These are phyloP conservation scores for Argyrosomus regius DNA, from an alignment of 2,797 vertebrate genomes.

Conservation along the genomic window DNA sequence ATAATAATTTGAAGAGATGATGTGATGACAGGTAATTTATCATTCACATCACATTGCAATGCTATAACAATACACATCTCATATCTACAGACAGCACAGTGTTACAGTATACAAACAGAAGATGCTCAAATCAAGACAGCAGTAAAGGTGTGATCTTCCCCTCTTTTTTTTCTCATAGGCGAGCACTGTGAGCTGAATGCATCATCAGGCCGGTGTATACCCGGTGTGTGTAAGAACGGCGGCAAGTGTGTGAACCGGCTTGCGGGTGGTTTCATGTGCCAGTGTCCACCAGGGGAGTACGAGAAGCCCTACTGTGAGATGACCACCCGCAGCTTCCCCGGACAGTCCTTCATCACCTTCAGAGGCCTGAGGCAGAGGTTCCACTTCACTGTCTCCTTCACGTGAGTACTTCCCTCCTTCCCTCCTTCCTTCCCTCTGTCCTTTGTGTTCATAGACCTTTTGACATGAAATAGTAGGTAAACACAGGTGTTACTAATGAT, in stretches of 20 bases:
- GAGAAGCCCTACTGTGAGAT: conserved; percentile 97
- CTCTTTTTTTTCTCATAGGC: conserved; percentile 78
- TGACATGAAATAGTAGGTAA: no score
- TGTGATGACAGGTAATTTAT: conserved; percentile 47
- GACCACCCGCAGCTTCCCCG: conserved; percentile 96
- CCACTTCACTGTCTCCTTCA: conserved; percentile 95
- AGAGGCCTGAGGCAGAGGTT: conserved; percentile 96
- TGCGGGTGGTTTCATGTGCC: conserved; percentile 94
- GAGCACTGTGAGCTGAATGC: conserved; percentile 94
- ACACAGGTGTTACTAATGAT: no score
- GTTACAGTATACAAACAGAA: background rate
- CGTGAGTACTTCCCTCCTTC: conserved; percentile 84
- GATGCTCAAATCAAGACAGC: background rate
- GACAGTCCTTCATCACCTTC: conserved; percentile 96
- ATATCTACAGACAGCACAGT: background rate
- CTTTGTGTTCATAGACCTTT: no score
- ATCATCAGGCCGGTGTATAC: conserved; percentile 91
- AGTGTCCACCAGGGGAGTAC: conserved; percentile 90
- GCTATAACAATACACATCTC: background rate
- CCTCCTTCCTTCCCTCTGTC: background rate
- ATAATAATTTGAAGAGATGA: conserved; percentile 20
- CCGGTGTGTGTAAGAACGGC: conserved; percentile 95
- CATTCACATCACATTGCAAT: conserved; percentile 13
- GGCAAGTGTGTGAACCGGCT: conserved; percentile 95
- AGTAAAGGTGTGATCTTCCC: background rate